These are phyloP conservation scores for Osmoderma eremita DNA, from an alignment of 2,888 invertebrate species.

Conservation along the genomic window DNA sequence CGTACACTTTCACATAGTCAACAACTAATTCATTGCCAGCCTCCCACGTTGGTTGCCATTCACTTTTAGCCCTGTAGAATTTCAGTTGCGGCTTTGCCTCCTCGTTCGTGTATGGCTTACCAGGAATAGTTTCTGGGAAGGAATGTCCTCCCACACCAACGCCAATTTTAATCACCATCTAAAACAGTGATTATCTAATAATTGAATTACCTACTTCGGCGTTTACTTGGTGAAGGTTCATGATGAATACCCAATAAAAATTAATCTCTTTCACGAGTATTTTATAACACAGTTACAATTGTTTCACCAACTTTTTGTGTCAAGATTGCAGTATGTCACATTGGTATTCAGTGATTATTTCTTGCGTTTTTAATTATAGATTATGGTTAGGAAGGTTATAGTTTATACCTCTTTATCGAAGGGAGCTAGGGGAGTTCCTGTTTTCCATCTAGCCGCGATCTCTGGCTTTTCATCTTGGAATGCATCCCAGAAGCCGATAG, in stretches of 20 bases:
- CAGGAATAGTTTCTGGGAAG: slow-evolving; percentile 70
- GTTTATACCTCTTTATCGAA: slow-evolving; percentile 69
- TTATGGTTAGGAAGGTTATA: no score
- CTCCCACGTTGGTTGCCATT: slow-evolving; percentile 73
- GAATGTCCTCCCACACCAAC: slow-evolving; percentile 76
- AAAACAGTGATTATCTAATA: slow-evolving; percentile 2
- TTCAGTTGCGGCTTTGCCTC: slow-evolving; percentile 68
- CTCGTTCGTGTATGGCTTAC: slow-evolving; percentile 75
- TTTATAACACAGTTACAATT: no score
- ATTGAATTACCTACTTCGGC: no score
- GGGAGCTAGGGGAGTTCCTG: slow-evolving; percentile 71
- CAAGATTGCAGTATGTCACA: no score
- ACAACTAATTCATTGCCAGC: slow-evolving; percentile 61
- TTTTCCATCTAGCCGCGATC: slow-evolving; percentile 68
- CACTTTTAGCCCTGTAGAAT: slow-evolving; percentile 69
- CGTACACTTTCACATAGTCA: slow-evolving; percentile 67
- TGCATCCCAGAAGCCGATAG: slow-evolving; percentile 73
- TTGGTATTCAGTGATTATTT: no score
- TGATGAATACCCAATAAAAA: no score
- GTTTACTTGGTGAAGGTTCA: no score
- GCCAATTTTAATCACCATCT: slow-evolving; percentile 65
- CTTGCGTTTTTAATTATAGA: no score
- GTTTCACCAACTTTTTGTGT: no score
- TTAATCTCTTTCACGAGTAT: no score
- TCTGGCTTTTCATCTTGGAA: slow-evolving; percentile 66